Base-by-base conservation (phyloP, 1,140 invertebrate genomes). In the Coboldia fuscipes region DNA sequence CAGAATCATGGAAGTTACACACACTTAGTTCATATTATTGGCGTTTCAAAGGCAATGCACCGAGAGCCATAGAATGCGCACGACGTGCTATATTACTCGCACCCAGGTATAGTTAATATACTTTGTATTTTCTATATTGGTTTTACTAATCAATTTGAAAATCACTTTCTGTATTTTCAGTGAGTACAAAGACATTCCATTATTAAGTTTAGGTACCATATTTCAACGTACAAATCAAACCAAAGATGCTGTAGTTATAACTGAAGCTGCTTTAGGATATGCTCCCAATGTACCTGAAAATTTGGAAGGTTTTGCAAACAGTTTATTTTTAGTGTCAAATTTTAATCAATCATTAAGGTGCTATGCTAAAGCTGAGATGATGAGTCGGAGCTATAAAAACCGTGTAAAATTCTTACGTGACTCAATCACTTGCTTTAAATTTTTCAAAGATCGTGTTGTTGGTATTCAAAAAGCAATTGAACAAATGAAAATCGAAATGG, bases 1-100 rank as follows among this genome's bases (percentile, higher is more conserved):
- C 61, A 28, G 70, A 72, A 2, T 85, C 79, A 1, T 89, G 83
- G 83, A 60, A 84, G 14, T 68, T 84, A 46, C 75, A 84, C 45
- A 82, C 84, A 49, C 61, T 88, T 45, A 81, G 78, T 28, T 70
- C 80, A 12, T 69, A 86, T 36, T 88, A 80, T 59, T 89, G 82
- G 83, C 63, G 82, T 33, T 70, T 79, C 2, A 69, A 68, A 46
- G 84, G 83, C 18, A 66, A 83, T 49, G 69, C 78, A 7, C 63
- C 67, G 19, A 70, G 78, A 48, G 81, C 81, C 8, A 56, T 88
- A 32, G 80, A 88, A 47, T 89, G 84, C 58, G 66, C 74, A 14
- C 60, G 81, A 13, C 52, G 81, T 42, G 78, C 83, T 20, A 61
- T 86, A 9, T 66, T 81, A 50, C 75, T 69, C 57, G 73, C 77